Conservation (phyloP, 2,113 vertebrate species). For the Ictalurus punctatus region DNA sequence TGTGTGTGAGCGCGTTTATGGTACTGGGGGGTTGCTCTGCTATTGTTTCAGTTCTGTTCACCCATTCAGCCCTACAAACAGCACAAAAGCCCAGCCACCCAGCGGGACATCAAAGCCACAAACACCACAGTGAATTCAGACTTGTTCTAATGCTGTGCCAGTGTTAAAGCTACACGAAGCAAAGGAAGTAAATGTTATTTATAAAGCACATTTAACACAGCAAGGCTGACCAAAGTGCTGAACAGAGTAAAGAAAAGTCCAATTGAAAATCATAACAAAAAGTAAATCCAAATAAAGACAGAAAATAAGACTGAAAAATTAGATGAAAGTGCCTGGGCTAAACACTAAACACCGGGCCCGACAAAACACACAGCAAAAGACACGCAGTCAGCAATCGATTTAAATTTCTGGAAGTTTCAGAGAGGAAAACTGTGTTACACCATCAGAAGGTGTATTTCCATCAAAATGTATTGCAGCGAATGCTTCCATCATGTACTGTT, state of each 20-base stretch:
- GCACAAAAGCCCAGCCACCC: slow-evolving; percentile 40
- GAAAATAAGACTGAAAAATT: too few relatives aligned
- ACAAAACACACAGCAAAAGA: not conserved
- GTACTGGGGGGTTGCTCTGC: slow-evolving; percentile 33
- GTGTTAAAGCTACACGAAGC: not conserved
- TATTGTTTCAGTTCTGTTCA: slow-evolving; percentile 53
- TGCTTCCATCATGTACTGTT: not conserved
- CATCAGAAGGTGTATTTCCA: not conserved
- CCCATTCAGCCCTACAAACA: slow-evolving; percentile 37
- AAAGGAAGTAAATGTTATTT: too few relatives aligned
- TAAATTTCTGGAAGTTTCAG: not conserved
- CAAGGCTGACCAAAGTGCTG: too few relatives aligned
- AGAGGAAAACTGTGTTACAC: not conserved
- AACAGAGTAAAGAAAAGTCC: too few relatives aligned
- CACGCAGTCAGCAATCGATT: not conserved
- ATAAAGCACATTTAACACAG: too few relatives aligned
- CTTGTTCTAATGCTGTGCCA: not conserved
- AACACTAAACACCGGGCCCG: not conserved
- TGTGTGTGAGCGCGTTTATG: slow-evolving; percentile 20
- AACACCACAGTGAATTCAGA: not conserved
- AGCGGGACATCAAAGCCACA: slow-evolving; percentile 28
- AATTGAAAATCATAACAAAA: too few relatives aligned
- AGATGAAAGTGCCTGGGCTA: too few relatives aligned
- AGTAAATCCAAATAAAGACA: too few relatives aligned
- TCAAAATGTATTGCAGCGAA: not conserved